phyloP scores from a whole-genome alignment of 2,888 invertebrate genomes.

The Sipha maydis region DNA sequence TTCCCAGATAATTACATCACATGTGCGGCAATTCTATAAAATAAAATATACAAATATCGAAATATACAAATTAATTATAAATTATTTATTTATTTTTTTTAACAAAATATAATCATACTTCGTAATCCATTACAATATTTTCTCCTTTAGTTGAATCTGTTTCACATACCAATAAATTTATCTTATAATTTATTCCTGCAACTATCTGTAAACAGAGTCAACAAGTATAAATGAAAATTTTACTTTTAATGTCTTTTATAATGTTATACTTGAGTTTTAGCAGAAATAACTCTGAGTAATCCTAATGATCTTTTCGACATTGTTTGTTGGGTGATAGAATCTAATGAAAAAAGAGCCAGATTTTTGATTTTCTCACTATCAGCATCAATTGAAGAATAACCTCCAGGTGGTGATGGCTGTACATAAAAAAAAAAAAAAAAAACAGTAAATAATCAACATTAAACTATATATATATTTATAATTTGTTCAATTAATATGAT shows the following conservation, averaged over 20 bases:
- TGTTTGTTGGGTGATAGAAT: constrained; percentile 60
- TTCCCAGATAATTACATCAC: constrained; percentile 63
- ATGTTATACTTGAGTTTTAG: constrained; percentile 47
- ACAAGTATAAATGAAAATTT: neutral
- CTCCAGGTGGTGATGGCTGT: constrained; percentile 41
- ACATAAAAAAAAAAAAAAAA: too few species aligned
- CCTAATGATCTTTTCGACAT: constrained; percentile 58
- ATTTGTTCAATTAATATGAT: neutral
- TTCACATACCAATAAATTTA: constrained; percentile 47
- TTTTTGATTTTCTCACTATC: neutral
- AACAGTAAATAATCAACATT: neutral
- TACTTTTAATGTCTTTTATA: neutral
- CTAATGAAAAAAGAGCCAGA: constrained; percentile 34
- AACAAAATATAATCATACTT: neutral
- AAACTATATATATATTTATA: neutral
- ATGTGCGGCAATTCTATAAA: constrained; percentile 63
- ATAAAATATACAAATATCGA: neutral
- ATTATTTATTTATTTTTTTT: too few species aligned
- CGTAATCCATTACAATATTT: constrained; percentile 29
- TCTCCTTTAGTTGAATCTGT: constrained; percentile 28
- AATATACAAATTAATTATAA: too few species aligned
- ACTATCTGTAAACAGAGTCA: constrained; percentile 36
- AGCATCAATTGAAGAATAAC: constrained; percentile 7
- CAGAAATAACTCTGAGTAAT: constrained; percentile 40
- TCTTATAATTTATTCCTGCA: constrained; percentile 57